phyloP scores from a whole-genome alignment of 1,140 invertebrate genomes.

The Mycetomoellerius zeteki region DNA sequence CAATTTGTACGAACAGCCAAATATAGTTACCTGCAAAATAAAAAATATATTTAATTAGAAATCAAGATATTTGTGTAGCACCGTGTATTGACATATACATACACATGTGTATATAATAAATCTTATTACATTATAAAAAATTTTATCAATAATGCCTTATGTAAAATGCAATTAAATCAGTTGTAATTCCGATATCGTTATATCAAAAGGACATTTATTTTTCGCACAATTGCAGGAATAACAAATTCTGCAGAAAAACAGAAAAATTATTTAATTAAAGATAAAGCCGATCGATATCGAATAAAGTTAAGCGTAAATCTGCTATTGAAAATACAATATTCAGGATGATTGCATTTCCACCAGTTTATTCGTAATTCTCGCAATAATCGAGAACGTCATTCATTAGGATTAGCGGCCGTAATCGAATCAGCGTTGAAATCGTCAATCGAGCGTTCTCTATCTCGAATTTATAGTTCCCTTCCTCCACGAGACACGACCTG shows the following conservation, averaged over 20 bases:
- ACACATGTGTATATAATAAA: background rate
- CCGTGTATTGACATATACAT: too few species aligned
- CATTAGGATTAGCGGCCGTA: constrained; percentile 3
- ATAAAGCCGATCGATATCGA: background rate
- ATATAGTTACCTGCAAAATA: constrained; percentile 34
- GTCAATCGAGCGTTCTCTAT: constrained; percentile 5
- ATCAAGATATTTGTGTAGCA: background rate
- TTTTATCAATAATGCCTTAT: background rate
- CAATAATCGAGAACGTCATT: background rate
- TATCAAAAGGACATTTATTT: background rate
- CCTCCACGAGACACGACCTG: background rate
- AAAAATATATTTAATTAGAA: constrained; percentile 12
- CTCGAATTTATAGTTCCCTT: constrained; percentile 27
- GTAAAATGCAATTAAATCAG: background rate
- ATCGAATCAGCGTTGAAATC: constrained; percentile 37
- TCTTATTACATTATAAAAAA: background rate
- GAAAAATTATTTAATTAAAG: constrained; percentile 29
- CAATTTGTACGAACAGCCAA: constrained; percentile 11
- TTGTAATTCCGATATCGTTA: background rate
- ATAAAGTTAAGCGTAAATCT: background rate
- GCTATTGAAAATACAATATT: background rate
- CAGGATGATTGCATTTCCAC: background rate
- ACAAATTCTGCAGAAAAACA: background rate
- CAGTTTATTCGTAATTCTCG: constrained; percentile 4
- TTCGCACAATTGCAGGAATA: background rate